Evolutionary conservation across 2,113 vertebrate genomes (phyloP).

Genomic region (Erythrolamprus reginae): DNA sequence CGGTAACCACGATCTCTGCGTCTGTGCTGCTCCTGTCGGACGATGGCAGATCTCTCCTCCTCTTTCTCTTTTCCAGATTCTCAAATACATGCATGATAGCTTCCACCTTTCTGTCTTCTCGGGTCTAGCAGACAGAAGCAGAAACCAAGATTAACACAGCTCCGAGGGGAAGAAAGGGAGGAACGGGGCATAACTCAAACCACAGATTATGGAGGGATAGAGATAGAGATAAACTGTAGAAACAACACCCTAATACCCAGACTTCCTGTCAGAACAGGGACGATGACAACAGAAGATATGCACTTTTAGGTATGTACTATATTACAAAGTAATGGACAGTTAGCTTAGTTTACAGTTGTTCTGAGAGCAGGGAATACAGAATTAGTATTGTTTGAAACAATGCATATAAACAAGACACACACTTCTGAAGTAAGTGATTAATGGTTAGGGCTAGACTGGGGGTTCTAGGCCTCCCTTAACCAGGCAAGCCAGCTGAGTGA

Average conservation of each 20-base stretch:
- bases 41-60: constrained; percentile 70
- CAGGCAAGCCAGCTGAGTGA: neutral
- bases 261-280: neutral
- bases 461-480: neutral
- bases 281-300: neutral
- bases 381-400: neutral
- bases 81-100: constrained; percentile 82
- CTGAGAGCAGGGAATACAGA: too few relatives aligned
- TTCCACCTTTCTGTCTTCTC: constrained; percentile 81
- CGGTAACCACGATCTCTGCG: constrained; percentile 48
- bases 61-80: constrained; percentile 82
- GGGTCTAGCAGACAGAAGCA: constrained; percentile 63
- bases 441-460: neutral
- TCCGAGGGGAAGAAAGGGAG: neutral
- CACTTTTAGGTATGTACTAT: neutral
- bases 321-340: neutral
- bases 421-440: neutral
- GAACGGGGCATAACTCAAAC: neutral
- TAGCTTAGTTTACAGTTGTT: neutral
- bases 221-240: neutral
- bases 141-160: constrained; percentile 35
- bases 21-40: constrained; percentile 69
- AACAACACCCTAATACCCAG: neutral
- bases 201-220: neutral
- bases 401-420: neutral